Percentiles rank a stretch among this genome's conserved stretches.
These are phyloP conservation scores for Dicroscelio sp. DNA, from an alignment of 2,888 invertebrate species.

Conservation along the genomic window DNA sequence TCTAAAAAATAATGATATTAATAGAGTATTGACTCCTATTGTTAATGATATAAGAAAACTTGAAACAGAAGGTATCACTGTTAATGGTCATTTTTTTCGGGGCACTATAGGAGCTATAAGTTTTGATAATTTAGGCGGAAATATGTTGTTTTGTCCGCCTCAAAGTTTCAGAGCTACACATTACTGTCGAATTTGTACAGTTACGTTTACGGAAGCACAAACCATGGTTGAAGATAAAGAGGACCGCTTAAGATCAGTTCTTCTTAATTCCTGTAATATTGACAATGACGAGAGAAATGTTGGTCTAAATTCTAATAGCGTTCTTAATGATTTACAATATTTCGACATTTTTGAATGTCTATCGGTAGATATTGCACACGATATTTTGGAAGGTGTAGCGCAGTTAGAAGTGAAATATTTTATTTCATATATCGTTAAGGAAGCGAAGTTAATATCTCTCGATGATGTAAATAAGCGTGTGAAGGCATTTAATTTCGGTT, in stretches of 20 bases:
- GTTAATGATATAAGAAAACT: not conserved
- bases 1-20: not conserved
- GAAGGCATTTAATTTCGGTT: constrained; percentile 58
- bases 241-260: not conserved
- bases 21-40: not conserved
- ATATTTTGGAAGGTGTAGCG: constrained; percentile 22
- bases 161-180: constrained; percentile 40
- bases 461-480: constrained; percentile 43
- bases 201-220: constrained; percentile 8
- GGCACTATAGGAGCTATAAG: constrained; percentile 49
- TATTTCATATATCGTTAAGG: not conserved
- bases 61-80: not conserved
- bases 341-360: constrained; percentile 62
- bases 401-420: not conserved
- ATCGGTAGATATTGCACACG: constrained; percentile 61
- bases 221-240: not conserved
- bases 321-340: constrained; percentile 57
- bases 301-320: not conserved
- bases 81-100: constrained; percentile 32
- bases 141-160: constrained; percentile 54
- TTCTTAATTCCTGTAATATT: not conserved
- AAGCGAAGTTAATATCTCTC: not conserved
- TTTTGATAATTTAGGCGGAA: constrained; percentile 72
- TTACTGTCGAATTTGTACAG: constrained; percentile 36
- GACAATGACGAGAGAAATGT: not conserved